These are phyloP conservation scores for Sapayoa aenigma DNA, from an alignment of 2,113 vertebrate genomes.

Conservation along the genomic window DNA sequence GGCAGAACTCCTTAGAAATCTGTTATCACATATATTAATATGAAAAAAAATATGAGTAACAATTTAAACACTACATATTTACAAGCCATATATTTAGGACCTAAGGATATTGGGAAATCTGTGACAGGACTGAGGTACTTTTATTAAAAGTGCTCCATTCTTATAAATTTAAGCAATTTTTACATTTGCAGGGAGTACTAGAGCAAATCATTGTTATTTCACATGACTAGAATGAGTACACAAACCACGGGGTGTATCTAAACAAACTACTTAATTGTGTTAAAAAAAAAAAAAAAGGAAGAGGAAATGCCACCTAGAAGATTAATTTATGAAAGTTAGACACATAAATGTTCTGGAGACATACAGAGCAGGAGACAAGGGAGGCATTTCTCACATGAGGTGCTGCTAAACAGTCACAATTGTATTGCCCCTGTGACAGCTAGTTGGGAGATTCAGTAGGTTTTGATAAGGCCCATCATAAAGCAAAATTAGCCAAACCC, in stretches of 20 bases:
- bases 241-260: not conserved
- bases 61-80: not conserved
- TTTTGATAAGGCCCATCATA: not conserved
- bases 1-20: not conserved
- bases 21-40: not conserved
- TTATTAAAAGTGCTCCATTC: not conserved
- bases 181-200: not conserved
- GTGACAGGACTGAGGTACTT: not conserved
- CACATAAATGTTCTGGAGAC: not conserved
- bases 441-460: not conserved
- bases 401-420: not conserved
- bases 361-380: not conserved
- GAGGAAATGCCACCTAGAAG: rapidly evolving
- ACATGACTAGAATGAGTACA: not conserved
- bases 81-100: not conserved
- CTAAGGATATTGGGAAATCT: not conserved
- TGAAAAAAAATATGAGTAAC: not conserved
- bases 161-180: not conserved
- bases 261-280: not conserved
- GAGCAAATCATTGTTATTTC: not conserved
- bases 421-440: not conserved
- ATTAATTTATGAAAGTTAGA: not conserved
- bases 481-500: not conserved
- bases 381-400: not conserved
- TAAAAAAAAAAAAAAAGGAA: not conserved